Evolutionary conservation across 1,140 invertebrate genomes (phyloP).

Genomic region (Drosophila biarmipes): DNA sequence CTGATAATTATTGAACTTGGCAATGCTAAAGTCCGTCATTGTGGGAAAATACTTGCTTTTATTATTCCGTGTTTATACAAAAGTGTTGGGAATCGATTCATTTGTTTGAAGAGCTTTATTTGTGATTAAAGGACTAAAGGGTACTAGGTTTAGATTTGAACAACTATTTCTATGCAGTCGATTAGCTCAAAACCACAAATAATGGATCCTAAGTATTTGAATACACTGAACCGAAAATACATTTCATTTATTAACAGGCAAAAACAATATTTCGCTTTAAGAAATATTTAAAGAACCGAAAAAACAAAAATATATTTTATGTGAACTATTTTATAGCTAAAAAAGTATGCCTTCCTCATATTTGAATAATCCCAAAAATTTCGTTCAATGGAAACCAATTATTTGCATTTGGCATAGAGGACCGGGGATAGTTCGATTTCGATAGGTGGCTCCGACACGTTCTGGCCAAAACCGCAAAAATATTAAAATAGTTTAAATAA

Average conservation of each 20-base stretch:
- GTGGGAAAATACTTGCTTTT: not conserved
- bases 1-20: conserved; percentile 46
- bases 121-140: not conserved
- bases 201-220: not conserved
- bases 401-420: not conserved
- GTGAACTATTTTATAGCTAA: too few species aligned
- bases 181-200: not conserved
- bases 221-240: not conserved
- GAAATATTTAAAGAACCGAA: not conserved
- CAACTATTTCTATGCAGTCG: not conserved
- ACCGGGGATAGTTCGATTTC: not conserved
- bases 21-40: conserved; percentile 39
- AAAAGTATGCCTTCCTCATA: too few species aligned
- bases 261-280: too few species aligned
- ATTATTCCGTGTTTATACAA: not conserved
- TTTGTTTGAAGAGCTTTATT: too few species aligned
- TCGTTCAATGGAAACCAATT: not conserved
- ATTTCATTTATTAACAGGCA: too few species aligned
- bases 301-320: not conserved
- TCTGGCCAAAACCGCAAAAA: conserved; percentile 23
- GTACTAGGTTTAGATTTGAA: not conserved
- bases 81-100: not conserved
- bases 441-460: conserved; percentile 19
- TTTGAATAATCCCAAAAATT: not conserved
- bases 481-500: conserved; percentile 41